These are phyloP conservation scores for Eilema griseolum DNA, from an alignment of 2,888 invertebrate genomes.

Conservation along the genomic window DNA sequence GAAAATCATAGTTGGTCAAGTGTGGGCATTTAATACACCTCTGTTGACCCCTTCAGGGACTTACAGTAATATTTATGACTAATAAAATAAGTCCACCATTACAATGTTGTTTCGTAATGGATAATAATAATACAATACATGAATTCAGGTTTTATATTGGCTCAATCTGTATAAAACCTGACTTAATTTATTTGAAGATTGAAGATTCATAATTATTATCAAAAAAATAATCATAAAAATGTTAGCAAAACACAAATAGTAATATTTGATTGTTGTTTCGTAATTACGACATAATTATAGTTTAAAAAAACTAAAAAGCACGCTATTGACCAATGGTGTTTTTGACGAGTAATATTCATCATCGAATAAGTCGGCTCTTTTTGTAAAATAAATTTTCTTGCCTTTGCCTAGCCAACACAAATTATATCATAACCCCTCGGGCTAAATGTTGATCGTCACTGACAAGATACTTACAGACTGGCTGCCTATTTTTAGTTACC, in stretches of 20 bases:
- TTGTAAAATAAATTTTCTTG: neutral
- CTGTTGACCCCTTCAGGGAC: too few species aligned
- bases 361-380: neutral
- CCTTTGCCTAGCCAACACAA: neutral
- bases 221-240: too few species aligned
- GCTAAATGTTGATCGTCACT: neutral
- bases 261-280: neutral
- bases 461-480: neutral
- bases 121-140: too few species aligned
- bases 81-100: too few species aligned
- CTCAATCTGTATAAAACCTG: too few species aligned
- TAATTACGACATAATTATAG: neutral
- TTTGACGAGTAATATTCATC: neutral
- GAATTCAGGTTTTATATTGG: too few species aligned
- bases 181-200: too few species aligned
- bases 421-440: neutral
- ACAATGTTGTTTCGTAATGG: too few species aligned
- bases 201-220: too few species aligned
- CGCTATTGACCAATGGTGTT: neutral
- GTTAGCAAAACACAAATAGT: neutral
- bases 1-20: too few species aligned
- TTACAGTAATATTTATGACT: too few species aligned
- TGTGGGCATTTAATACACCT: too few species aligned
- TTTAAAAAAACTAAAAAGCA: neutral
- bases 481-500: neutral